phyloP scores from a whole-genome alignment of 2,797 vertebrate genomes.

The Gadopsis marmoratus region DNA sequence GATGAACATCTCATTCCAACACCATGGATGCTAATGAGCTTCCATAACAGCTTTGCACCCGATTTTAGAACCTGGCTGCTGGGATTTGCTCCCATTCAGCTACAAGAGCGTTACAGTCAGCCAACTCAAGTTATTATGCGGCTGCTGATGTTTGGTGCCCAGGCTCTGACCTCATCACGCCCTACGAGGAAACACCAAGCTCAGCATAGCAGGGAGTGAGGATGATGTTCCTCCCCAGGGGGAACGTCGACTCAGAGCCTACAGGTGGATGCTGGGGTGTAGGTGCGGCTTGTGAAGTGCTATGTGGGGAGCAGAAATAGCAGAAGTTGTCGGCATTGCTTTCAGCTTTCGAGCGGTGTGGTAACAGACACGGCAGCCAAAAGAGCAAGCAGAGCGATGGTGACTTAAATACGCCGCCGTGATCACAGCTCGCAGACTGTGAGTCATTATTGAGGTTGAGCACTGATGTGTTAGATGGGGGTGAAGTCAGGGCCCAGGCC shows the following conservation, averaged over 20 bases:
- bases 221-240: not conserved
- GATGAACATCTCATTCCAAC: not conserved
- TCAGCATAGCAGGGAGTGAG: not conserved
- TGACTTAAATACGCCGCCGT: not conserved
- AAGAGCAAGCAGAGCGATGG: not conserved
- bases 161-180: not conserved
- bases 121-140: not conserved
- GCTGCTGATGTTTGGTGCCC: not conserved
- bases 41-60: not conserved
- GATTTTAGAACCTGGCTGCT: not conserved
- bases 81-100: slow-evolving; percentile 5
- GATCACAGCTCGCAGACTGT: not conserved
- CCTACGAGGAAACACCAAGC: not conserved
- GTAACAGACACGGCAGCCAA: not conserved
- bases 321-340: not conserved
- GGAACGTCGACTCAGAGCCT: not conserved
- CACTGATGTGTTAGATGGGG: not conserved
- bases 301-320: not conserved
- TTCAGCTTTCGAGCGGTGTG: not conserved
- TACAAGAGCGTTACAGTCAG: not conserved
- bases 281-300: not conserved
- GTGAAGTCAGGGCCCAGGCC: not conserved
- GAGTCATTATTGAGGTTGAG: not conserved
- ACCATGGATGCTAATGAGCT: not conserved
- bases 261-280: not conserved